phyloP scores from a whole-genome alignment of 2,113 vertebrate species.

The Tyrannus savana region DNA sequence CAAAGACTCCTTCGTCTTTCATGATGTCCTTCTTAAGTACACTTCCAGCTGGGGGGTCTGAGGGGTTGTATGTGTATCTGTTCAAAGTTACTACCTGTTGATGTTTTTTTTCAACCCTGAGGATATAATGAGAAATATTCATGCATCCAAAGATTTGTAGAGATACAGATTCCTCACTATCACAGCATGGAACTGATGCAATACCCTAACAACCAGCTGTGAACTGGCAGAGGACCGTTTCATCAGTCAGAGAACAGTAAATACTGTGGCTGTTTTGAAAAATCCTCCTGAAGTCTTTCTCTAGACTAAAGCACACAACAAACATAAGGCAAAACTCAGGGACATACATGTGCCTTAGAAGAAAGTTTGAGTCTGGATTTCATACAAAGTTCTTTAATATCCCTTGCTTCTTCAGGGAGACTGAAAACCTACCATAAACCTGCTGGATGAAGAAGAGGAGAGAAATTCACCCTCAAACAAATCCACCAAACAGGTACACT shows the following conservation, averaged over 20 bases:
- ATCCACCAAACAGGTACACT: neutral
- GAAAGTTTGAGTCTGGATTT: neutral
- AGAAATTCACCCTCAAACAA: neutral
- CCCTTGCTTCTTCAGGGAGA: neutral
- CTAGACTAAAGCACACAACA: neutral
- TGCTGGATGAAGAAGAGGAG: neutral
- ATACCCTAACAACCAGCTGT: neutral
- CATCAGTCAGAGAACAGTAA: neutral
- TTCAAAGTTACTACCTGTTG: neutral
- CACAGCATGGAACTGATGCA: neutral
- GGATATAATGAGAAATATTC: neutral
- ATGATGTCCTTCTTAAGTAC: neutral
- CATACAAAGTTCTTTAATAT: neutral
- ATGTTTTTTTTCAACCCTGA: neutral
- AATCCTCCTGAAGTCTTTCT: neutral
- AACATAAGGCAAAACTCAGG: neutral
- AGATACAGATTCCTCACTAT: neutral
- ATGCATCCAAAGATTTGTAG: neutral
- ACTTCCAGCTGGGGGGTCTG: neutral
- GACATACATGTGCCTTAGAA: accelerated
- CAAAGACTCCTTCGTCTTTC: neutral
- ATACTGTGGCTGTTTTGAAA: neutral
- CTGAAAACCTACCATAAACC: neutral
- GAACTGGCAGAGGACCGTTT: neutral
- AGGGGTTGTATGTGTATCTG: accelerated